phyloP scores from a whole-genome alignment of 92 coral and sea anemone genomes.

The Blastomussa wellsi region DNA sequence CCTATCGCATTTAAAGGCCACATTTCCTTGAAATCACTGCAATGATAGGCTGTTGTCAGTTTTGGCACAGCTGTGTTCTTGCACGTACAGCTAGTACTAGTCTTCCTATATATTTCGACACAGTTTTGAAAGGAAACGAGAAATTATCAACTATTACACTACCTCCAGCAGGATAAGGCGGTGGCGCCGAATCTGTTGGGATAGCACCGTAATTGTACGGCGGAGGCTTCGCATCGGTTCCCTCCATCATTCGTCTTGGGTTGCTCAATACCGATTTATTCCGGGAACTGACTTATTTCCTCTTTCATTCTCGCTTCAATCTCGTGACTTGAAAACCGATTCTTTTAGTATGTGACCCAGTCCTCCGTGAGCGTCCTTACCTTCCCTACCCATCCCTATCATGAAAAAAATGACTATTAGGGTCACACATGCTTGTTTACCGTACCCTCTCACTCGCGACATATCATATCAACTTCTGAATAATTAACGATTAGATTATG shows the following conservation, averaged over 20 bases:
- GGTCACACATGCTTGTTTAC: too few species aligned
- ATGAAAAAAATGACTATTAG: too few species aligned
- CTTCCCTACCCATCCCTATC: neutral
- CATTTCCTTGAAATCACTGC: neutral
- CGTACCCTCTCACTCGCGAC: too few species aligned
- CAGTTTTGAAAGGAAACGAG: neutral
- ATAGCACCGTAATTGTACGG: constrained; percentile 83
- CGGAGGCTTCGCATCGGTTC: constrained; percentile 56
- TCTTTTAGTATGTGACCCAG: neutral
- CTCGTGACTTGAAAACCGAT: constrained; percentile 21
- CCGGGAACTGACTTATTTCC: neutral
- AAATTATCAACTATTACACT: neutral
- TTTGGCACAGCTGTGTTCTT: neutral
- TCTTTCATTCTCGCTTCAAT: neutral
- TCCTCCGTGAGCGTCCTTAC: neutral
- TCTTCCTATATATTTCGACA: neutral
- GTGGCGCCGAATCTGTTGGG: constrained; percentile 56
- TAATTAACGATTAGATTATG: too few species aligned
- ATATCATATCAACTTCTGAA: too few species aligned
- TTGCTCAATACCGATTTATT: constrained; percentile 8
- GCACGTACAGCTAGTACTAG: neutral
- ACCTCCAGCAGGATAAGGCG: constrained; percentile 65
- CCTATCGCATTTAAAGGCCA: neutral
- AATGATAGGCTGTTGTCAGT: neutral
- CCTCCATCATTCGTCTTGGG: constrained; percentile 4